Evolutionary conservation across 2,797 vertebrate genomes (phyloP), one percentile per base, ranked within the genome.

Genomic region (Darevskia mixta): DNA sequence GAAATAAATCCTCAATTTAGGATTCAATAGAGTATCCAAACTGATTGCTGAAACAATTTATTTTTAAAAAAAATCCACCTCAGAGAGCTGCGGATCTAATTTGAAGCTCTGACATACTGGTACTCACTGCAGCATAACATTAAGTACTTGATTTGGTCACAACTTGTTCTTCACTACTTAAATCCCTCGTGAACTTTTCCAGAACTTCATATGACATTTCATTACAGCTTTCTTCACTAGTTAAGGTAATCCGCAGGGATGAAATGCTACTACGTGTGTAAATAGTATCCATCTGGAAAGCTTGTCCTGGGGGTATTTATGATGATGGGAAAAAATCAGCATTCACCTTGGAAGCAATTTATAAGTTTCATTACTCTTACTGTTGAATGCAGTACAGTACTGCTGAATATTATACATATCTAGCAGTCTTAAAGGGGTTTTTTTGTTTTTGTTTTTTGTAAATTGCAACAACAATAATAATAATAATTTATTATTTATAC

Each of bases 141-240:
- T 79, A 79, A 80, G 49, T 18, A 69, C 58, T 86, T 86, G 38
- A 55, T 83, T 83, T 87, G 67, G 13, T 79, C 76, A 55, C 77
- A 79, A 79, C 55, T 41, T 87, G n/a, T 75, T 83, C n/a, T 86
- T 83, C 67, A 83, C 3, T 23, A 25, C 38, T 83, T 87, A 79
- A 75, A 75, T 55, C 66, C 18, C 18, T 2, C 13, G 4, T 43
- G 73, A 89, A 69, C 64, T 78, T n/a, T 82, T 86, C 61, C n/a
- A 64, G 84, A 32, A 81, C 71, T 82, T 82, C 77, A 82, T 69
- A 78, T 69, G 35, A 32, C 64, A 77, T 77, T 69, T 43, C 45
- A 86, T 86, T 82, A 85, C 58, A 32, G 13, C 61, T 86, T 78
- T 77, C 81, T 71, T 29, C 9, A 78, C 45, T 82, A 78, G 79